A percentile compares a stretch with the other conserved stretches of the same genome.
These are phyloP conservation scores for Nymphalis polychloros DNA, from an alignment of 2,888 invertebrate species.

Conservation along the genomic window DNA sequence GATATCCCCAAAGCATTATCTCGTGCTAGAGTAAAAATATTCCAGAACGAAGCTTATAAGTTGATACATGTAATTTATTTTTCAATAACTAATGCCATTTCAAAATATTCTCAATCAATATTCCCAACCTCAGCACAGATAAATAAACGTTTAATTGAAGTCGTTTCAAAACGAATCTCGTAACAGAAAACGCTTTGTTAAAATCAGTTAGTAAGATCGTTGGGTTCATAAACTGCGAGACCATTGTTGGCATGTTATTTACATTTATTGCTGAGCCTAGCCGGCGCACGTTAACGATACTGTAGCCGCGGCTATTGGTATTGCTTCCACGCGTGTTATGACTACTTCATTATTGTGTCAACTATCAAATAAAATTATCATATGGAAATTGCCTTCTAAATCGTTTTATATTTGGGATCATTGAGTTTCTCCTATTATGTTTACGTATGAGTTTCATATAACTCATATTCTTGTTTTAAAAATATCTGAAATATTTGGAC, in stretches of 20 bases:
- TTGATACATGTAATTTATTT: no score
- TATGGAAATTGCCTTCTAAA: conserved; percentile 19
- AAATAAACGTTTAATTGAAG: conserved; percentile 7
- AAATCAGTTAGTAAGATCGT: conserved; percentile 29
- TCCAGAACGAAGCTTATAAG: no score
- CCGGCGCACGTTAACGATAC: conserved; percentile 18
- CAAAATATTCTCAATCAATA: no score
- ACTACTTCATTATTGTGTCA: conserved; percentile 23
- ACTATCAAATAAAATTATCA: conserved; percentile 15
- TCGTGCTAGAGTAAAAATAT: no score
- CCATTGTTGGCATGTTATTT: conserved; percentile 23
- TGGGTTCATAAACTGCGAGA: conserved; percentile 11
- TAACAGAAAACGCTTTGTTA: conserved; percentile 19
- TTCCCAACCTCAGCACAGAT: background rate
- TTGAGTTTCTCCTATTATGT: background rate
- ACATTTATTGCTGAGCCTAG: conserved; percentile 11
- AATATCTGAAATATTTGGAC: background rate
- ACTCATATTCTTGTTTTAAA: background rate
- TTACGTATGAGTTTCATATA: background rate
- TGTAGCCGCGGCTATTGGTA: conserved; percentile 16
- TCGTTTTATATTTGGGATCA: conserved; percentile 8
- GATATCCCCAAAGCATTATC: no score
- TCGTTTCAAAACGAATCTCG: conserved; percentile 4
- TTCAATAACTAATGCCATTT: no score
- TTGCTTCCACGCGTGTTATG: conserved; percentile 17